Evolutionary conservation across 2,113 vertebrate species (phyloP).

Genomic region (Amphilophus citrinellus): DNA sequence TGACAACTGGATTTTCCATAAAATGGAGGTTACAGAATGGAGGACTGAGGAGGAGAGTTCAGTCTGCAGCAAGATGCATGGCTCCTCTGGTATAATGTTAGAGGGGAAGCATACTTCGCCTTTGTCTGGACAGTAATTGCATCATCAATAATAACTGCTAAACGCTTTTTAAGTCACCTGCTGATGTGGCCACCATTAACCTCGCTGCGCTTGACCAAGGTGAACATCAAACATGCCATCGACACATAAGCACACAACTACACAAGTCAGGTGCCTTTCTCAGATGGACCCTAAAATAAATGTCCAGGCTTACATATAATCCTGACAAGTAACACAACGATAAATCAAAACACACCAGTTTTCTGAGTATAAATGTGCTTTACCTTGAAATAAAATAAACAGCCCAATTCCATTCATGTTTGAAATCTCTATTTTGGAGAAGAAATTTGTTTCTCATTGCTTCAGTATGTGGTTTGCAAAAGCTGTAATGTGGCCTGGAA

Average conservation of each 20-base stretch:
- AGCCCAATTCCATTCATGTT: background rate
- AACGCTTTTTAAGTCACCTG: slow-evolving; percentile 71
- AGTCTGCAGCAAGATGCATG: slow-evolving; percentile 45
- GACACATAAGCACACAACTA: background rate
- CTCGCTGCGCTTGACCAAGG: slow-evolving; percentile 73
- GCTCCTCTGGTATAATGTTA: slow-evolving; percentile 21
- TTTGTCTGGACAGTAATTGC: slow-evolving; percentile 73
- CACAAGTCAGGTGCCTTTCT: slow-evolving; percentile 3
- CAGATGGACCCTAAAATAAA: background rate
- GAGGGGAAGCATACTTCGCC: slow-evolving; percentile 57
- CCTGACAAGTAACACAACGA: background rate
- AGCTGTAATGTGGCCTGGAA: slow-evolving; percentile 23
- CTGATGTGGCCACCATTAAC: slow-evolving; percentile 73
- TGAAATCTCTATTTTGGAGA: slow-evolving; percentile 7
- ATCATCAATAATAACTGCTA: slow-evolving; percentile 76
- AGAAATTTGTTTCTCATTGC: background rate
- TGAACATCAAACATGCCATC: slow-evolving; percentile 61
- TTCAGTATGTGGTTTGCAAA: background rate
- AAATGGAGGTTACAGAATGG: background rate
- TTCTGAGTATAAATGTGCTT: background rate
- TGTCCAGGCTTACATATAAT: background rate
- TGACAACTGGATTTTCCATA: slow-evolving; percentile 10
- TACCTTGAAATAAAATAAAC: background rate
- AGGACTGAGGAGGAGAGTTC: slow-evolving; percentile 5
- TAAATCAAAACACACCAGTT: background rate